Evolutionary conservation across 35 echinoderm and acorn worm genomes (phyloP).

Genomic region (Holothuria glaberrima): DNA sequence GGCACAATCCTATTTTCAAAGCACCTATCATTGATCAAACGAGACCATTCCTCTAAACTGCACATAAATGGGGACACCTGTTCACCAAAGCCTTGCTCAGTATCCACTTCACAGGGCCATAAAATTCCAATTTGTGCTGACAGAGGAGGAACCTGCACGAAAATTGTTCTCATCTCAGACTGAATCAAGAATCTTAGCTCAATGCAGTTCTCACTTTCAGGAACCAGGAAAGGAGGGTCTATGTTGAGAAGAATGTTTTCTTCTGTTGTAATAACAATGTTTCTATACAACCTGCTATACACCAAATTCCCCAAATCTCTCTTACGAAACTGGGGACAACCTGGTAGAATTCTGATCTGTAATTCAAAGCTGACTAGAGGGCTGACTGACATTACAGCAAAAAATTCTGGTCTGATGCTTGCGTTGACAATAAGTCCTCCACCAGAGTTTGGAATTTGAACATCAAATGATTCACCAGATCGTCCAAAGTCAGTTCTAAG

Average conservation of each 20-base stretch:
- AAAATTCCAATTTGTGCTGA: too few relatives aligned
- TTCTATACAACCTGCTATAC: slow-evolving; percentile 8
- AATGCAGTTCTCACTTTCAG: too few relatives aligned
- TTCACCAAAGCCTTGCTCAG: not conserved
- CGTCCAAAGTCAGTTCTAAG: not conserved
- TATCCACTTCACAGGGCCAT: too few relatives aligned
- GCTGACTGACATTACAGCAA: not conserved
- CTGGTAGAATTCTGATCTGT: not conserved
- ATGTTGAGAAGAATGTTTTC: not conserved
- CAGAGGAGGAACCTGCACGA: too few relatives aligned
- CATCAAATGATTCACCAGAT: not conserved
- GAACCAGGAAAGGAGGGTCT: slow-evolving; percentile 1
- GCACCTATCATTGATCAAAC: not conserved
- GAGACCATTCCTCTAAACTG: not conserved
- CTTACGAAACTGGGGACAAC: not conserved
- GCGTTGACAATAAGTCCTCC: slow-evolving; percentile 13
- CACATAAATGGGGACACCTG: not conserved
- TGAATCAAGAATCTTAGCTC: too few relatives aligned
- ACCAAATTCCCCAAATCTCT: slow-evolving; percentile 4
- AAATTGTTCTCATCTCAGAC: too few relatives aligned
- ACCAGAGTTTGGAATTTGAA: not conserved
- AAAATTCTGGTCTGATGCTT: not conserved
- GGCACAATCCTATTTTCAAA: not conserved
- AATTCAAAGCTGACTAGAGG: not conserved
- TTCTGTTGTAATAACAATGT: not conserved